Evolutionary conservation across 2,113 vertebrate species (phyloP), one percentile per base, ranked within the genome.

Genomic region (Ranitomeya imitator): DNA sequence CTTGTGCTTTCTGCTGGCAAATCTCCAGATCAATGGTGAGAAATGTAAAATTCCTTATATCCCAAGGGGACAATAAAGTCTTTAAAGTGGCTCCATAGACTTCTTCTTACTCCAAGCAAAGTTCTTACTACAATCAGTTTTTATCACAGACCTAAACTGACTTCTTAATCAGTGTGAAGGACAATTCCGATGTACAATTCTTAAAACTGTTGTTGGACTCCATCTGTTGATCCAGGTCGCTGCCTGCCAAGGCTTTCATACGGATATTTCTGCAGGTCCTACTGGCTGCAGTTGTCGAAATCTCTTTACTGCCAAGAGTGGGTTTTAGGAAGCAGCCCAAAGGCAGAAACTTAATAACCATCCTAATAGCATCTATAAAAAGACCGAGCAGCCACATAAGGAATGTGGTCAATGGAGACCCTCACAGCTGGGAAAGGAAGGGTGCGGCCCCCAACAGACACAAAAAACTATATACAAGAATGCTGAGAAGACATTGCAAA

Each of bases 321-420:
- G n/a, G 55, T 31, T 61, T 65, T 19, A 6, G 57, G 54, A 51
- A 18, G 23, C 45, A n/a, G 45, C 19, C 81, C 21, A 51, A 26
- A 13, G 52, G 81, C 37, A 67, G 81, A 83, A 67, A 83, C 37
- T 71, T 71, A 81, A 26, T n/a, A 73, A 73, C 55, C 60, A 63
- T 79, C 85, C 83, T 61, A 67, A 31, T 37, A 18, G 79, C 18
- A 31, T 16, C 86, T 88, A 88, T 88, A 88, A 88, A 88, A 88
- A 88, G 86, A 61, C 52, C 16, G 76, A 73, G 86, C 85, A 31
- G 61, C n/a, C 26, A 73, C 65, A 65, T 77, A 60, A 87, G 18
- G 86, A 88, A 88, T 88, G 79, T 52, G 23, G 69, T 69, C 26
- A 79, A 71, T 57, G 55, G 79, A 88, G 86, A 82, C 86, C 86